Conservation (phyloP, 2,888 invertebrate species). For the Trachelus tabidus region DNA sequence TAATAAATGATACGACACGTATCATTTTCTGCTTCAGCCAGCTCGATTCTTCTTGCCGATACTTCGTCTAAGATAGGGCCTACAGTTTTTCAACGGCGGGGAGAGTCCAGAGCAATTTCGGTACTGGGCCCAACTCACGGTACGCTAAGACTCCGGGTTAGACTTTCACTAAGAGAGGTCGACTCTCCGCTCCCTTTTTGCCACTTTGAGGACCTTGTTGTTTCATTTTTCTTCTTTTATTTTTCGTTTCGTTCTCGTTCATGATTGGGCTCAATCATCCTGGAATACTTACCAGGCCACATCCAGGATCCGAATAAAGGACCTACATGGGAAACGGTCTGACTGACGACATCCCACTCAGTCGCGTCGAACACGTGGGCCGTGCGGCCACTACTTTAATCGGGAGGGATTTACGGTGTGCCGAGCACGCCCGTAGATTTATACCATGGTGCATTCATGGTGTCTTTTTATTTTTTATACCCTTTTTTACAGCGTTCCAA, state of each 20-base stretch:
- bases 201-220: not conserved
- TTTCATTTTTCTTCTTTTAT: not conserved
- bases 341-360: not conserved
- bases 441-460: conserved; percentile 24
- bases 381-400: conserved; percentile 1
- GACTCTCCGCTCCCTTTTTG: not conserved
- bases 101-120: not conserved
- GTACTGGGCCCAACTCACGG: not conserved
- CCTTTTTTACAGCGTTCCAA: not conserved
- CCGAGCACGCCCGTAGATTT: conserved; percentile 27
- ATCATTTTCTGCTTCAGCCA: not conserved
- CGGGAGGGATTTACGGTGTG: conserved; percentile 24
- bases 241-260: not conserved
- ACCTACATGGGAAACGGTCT: not conserved
- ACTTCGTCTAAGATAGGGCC: not conserved
- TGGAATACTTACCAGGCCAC: not conserved
- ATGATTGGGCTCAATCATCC: not conserved
- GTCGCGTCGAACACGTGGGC: not conserved
- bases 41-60: not conserved
- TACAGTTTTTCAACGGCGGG: not conserved
- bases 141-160: not conserved
- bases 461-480: conserved; percentile 24
- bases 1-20: conserved; percentile 27
- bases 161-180: not conserved
- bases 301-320: not conserved